Evolutionary conservation across 2,113 vertebrate genomes (phyloP).

Genomic region (Dipodomys stephensi): DNA sequence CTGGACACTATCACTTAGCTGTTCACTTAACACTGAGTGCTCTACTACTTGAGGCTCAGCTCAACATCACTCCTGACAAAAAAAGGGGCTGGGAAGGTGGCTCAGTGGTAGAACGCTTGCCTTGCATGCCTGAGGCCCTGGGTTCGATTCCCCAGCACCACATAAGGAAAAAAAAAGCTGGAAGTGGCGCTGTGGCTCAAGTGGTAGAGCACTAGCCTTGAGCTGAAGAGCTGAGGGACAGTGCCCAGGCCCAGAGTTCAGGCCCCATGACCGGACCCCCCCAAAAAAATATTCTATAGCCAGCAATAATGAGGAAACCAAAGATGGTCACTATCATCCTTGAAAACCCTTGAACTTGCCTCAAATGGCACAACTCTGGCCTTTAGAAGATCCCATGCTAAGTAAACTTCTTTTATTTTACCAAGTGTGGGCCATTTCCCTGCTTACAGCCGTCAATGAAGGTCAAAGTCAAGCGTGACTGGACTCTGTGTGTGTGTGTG

Average conservation of each 20-base stretch:
- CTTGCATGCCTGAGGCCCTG: too few relatives aligned
- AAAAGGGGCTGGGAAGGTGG: too few relatives aligned
- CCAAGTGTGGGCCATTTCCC: background rate
- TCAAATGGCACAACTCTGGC: background rate
- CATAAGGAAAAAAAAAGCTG: too few relatives aligned
- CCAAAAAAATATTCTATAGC: background rate
- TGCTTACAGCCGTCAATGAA: background rate
- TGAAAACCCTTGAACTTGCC: background rate
- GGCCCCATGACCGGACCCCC: too few relatives aligned
- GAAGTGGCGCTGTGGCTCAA: too few relatives aligned
- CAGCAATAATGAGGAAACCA: background rate
- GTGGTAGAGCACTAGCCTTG: too few relatives aligned
- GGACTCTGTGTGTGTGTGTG: background rate
- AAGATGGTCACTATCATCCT: background rate
- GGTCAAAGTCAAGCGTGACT: background rate
- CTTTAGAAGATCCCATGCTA: background rate
- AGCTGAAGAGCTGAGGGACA: too few relatives aligned
- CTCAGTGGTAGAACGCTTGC: too few relatives aligned
- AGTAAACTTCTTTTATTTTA: background rate
- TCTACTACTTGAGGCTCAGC: background rate
- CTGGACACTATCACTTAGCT: too few relatives aligned
- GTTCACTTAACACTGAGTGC: background rate
- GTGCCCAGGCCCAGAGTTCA: too few relatives aligned
- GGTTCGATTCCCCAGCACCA: too few relatives aligned
- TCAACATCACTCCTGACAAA: background rate